Conservation (phyloP, 2,113 vertebrate species). For the Alces alces region DNA sequence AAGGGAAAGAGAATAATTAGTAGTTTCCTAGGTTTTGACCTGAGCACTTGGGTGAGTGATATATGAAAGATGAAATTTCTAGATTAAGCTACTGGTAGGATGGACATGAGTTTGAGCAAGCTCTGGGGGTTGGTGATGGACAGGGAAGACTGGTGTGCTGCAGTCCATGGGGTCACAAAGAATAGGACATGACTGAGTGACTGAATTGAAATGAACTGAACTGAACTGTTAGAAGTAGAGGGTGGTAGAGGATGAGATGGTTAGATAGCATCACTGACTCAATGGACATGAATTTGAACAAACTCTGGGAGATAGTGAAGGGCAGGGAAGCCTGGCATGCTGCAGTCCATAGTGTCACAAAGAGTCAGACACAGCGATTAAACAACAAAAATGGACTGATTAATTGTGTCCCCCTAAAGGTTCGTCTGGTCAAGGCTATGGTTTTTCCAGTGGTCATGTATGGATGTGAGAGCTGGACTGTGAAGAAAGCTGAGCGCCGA, state of each 20-base stretch:
- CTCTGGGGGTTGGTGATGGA: background rate
- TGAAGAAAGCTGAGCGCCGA: no score
- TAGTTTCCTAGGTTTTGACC: background rate
- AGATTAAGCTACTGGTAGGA: background rate
- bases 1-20: background rate
- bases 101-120: background rate
- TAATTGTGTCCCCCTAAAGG: background rate
- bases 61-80: background rate
- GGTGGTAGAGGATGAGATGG: background rate
- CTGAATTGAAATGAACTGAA: background rate
- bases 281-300: background rate
- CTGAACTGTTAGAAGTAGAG: background rate
- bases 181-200: background rate
- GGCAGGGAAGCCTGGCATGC: background rate
- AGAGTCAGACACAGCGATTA: rapidly evolving
- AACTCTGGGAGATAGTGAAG: background rate
- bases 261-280: background rate
- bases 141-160: background rate
- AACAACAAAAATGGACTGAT: background rate
- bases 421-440: no score
- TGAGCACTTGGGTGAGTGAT: background rate
- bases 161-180: background rate
- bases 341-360: background rate
- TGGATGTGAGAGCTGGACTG: no score
- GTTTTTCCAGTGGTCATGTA: no score